Evolutionary conservation across 2,888 invertebrate genomes (phyloP).

Genomic region (Argyresthia goedartella): DNA sequence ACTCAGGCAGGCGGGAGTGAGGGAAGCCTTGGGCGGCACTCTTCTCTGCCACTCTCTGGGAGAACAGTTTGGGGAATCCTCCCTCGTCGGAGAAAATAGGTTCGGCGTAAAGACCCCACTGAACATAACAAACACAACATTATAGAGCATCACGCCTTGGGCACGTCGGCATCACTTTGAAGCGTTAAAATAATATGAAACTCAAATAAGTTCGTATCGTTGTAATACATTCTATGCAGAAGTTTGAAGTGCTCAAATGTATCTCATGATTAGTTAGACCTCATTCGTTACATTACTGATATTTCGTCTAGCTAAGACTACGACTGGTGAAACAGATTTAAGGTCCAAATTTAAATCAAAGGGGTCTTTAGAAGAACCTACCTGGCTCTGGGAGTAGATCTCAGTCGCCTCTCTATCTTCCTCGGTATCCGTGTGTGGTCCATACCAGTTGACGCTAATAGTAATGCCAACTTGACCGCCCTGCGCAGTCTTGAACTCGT

Average conservation of each 20-base stretch:
- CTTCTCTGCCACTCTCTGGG: conserved; percentile 11
- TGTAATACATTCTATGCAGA: no score
- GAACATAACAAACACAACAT: not conserved
- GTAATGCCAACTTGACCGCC: conserved; percentile 28
- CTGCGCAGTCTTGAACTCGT: conserved; percentile 21
- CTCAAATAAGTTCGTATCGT: no score
- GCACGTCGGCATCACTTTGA: no score
- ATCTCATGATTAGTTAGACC: no score
- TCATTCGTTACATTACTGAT: no score
- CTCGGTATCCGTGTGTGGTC: not conserved
- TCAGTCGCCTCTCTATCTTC: not conserved
- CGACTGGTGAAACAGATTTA: no score
- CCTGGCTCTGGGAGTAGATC: not conserved
- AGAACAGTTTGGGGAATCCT: conserved; percentile 16
- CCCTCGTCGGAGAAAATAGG: conserved; percentile 11
- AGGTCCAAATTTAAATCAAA: no score
- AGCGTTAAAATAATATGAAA: no score
- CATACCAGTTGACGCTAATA: not conserved
- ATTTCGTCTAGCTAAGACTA: no score
- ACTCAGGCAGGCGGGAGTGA: conserved; percentile 13
- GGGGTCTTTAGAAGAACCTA: no score
- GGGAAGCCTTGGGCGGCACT: conserved; percentile 14
- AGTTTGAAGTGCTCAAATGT: no score
- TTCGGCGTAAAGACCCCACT: conserved; percentile 4
- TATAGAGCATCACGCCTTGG: no score